Evolutionary conservation across 1,140 invertebrate genomes (phyloP), one percentile per base, ranked within the genome.

Genomic region (Macrocentrus cingulum): DNA sequence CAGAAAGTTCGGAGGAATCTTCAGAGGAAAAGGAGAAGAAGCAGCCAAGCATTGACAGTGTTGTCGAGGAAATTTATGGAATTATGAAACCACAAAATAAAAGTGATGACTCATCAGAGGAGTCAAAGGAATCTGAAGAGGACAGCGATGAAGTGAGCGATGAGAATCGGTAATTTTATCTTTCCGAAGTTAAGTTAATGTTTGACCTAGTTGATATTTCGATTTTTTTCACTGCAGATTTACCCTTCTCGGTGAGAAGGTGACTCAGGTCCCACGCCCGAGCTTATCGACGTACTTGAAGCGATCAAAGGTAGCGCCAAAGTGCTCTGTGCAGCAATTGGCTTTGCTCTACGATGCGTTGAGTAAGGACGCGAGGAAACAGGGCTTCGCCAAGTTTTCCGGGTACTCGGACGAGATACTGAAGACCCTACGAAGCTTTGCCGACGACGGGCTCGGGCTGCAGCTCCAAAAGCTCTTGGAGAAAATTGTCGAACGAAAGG

Each of bases 361-460:
- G 19, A 76, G 73, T 48, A 76, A 76, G 44, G 75, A 77, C 45
- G 75, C 74, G 9, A 74, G 72, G 19, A 75, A 71, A 32, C 75
- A 77, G 48, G 75, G 75, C 4, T 74, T 71, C 22, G 68, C 67
- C 0, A 74, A 70, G 37, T 77, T 65, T 52, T 53, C 73, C 0
- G 75, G 75, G 22, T 77, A 74, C 39, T 73, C 75, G 2, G 66
- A 77, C 45, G 62, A 63, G 3, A 66, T 77, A 16, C 55, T 77
- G 4, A 65, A 70, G 11, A 65, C 42, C 13, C 46, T 77, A 1
- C 51, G 68, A 32, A 66, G 36, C 23, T 72, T 71, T 1, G 60
- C 64, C 0, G 72, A 71, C 3, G 75, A 72, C 39, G 76, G 74
- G 0, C 56, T 74, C 0, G 71, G 66, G 3, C 59, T 63, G 1